A percentile compares a stretch with the other conserved stretches of the same genome.
Evolutionary conservation across 2,888 invertebrate species (phyloP).

Genomic region (Pegoplata infirma): DNA sequence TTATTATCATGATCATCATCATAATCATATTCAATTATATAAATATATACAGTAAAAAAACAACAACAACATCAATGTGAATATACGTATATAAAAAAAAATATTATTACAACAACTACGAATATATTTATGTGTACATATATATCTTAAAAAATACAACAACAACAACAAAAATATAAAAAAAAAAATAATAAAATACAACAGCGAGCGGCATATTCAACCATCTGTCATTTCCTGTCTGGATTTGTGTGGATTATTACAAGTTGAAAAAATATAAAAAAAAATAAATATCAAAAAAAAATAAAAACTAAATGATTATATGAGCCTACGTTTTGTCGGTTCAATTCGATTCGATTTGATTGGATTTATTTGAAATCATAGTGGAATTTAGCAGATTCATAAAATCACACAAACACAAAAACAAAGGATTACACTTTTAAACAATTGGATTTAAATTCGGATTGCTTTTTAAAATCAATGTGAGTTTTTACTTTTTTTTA

Average conservation of each 20-base stretch:
- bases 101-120: neutral
- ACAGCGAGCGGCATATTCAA: conserved; percentile 47
- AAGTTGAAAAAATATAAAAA: conserved; percentile 37
- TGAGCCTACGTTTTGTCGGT: conserved; percentile 41
- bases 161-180: neutral
- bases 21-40: neutral
- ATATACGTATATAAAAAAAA: neutral
- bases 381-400: conserved; percentile 41
- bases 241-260: conserved; percentile 56
- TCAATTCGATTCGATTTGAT: conserved; percentile 38
- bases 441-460: conserved; percentile 62
- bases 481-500: conserved; percentile 68
- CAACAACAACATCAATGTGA: neutral
- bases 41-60: neutral
- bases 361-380: conserved; percentile 48
- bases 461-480: conserved; percentile 77
- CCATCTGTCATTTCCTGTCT: conserved; percentile 62
- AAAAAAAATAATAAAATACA: neutral
- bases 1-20: neutral
- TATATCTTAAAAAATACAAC: neutral
- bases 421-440: conserved; percentile 35
- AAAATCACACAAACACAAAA: neutral
- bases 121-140: neutral
- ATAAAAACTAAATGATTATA: conserved; percentile 48
- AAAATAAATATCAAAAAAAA: too few relatives aligned